phyloP scores from a whole-genome alignment of 2,113 vertebrate species.

The Uria lomvia region DNA sequence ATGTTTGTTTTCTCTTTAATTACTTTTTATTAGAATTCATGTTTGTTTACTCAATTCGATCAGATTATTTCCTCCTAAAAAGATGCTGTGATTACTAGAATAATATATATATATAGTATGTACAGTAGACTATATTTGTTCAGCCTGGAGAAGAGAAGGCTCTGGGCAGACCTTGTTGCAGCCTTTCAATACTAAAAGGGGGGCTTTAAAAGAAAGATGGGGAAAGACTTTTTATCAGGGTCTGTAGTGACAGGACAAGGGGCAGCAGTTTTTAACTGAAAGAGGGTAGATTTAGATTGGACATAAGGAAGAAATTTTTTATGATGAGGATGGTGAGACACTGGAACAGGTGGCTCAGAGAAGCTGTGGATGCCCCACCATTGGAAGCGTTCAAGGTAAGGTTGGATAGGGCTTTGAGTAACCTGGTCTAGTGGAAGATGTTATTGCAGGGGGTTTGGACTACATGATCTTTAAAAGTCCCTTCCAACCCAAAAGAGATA shows the following conservation, averaged over 20 bases:
- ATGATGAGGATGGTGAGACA: not conserved
- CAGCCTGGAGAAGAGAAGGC: not conserved
- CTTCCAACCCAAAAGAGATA: not conserved
- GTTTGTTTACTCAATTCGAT: not conserved
- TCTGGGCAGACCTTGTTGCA: not conserved
- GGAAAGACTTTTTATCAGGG: not conserved
- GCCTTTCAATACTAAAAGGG: not conserved
- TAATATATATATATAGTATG: not conserved
- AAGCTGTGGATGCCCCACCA: not conserved
- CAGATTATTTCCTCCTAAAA: not conserved
- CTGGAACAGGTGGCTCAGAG: not conserved
- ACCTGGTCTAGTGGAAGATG: not conserved
- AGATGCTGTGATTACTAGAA: not conserved
- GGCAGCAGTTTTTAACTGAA: not conserved
- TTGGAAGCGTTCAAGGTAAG: no score
- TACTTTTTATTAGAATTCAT: not conserved
- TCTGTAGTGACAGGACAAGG: not conserved
- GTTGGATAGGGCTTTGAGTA: not conserved
- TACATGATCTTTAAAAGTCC: not conserved
- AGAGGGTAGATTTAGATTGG: not conserved
- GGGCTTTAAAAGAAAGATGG: not conserved
- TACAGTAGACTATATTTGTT: not conserved
- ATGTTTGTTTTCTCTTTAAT: not conserved
- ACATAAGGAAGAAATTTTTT: not conserved
- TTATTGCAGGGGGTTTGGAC: not conserved